These are phyloP conservation scores for Eretmocerus hayati DNA, from an alignment of 2,888 invertebrate species.

Conservation along the genomic window DNA sequence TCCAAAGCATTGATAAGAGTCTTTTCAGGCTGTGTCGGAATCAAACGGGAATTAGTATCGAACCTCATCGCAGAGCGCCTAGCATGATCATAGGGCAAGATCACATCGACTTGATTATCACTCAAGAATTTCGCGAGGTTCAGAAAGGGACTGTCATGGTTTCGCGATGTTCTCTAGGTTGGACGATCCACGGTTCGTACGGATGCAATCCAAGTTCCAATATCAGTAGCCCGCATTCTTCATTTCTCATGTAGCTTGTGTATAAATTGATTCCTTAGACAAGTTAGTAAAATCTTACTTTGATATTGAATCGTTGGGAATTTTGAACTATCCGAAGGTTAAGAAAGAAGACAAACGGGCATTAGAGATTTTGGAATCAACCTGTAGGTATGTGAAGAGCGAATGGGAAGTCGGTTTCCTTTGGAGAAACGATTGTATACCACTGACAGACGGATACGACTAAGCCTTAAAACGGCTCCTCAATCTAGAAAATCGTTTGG, in stretches of 20 bases:
- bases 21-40: neutral
- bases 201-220: too few species aligned
- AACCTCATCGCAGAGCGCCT: neutral
- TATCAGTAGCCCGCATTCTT: too few species aligned
- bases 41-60: neutral
- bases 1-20: neutral
- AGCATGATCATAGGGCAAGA: constrained; percentile 10
- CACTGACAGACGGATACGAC: neutral
- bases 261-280: neutral
- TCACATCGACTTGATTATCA: neutral
- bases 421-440: constrained; percentile 7
- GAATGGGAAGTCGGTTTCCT: constrained; percentile 13
- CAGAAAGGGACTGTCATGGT: neutral
- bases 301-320: neutral
- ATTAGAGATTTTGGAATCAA: neutral
- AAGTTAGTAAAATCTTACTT: neutral
- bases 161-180: neutral
- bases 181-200: neutral
- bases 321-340: neutral
- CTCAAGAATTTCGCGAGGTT: neutral
- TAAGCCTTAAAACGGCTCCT: constrained; percentile 3
- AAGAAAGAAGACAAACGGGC: constrained; percentile 1
- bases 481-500: constrained; percentile 8
- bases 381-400: neutral
- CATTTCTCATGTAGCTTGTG: neutral